These are phyloP conservation scores for Pangasius larnaudii DNA, from an alignment of 2,797 vertebrate genomes.

Conservation along the genomic window DNA sequence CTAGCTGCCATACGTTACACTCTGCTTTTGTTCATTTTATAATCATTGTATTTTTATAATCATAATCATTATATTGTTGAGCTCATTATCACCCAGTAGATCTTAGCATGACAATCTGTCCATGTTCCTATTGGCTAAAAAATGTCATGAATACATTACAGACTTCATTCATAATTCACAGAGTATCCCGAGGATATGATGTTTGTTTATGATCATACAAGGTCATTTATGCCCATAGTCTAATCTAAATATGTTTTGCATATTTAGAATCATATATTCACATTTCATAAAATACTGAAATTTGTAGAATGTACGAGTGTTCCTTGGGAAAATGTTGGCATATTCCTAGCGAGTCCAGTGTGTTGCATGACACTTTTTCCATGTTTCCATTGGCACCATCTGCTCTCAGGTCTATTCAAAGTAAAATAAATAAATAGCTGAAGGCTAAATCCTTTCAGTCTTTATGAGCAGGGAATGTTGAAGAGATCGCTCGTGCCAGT, in stretches of 20 bases:
- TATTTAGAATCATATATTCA: not conserved
- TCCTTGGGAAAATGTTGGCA: not conserved
- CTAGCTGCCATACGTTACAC: not conserved
- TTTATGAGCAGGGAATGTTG: not conserved
- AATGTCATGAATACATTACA: not conserved
- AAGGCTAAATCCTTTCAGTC: not conserved
- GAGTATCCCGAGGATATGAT: not conserved
- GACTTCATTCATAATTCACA: constrained; percentile 1
- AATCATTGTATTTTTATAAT: not conserved
- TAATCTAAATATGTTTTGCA: no score
- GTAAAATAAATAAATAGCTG: not conserved
- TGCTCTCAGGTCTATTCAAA: not conserved
- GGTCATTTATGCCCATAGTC: not conserved
- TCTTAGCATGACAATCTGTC: not conserved
- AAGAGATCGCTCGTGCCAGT: not conserved
- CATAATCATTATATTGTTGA: no score
- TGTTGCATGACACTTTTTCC: constrained; percentile 19
- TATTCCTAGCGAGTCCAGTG: not conserved
- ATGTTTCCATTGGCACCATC: not conserved
- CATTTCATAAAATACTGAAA: not conserved
- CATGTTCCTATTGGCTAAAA: not conserved
- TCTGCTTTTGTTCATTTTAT: not conserved
- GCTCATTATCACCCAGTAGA: not conserved
- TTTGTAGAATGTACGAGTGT: no score
- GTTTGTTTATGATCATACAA: not conserved